Conservation (phyloP, 2,888 invertebrate genomes). For the Sinopyrophorus schimmeli region DNA sequence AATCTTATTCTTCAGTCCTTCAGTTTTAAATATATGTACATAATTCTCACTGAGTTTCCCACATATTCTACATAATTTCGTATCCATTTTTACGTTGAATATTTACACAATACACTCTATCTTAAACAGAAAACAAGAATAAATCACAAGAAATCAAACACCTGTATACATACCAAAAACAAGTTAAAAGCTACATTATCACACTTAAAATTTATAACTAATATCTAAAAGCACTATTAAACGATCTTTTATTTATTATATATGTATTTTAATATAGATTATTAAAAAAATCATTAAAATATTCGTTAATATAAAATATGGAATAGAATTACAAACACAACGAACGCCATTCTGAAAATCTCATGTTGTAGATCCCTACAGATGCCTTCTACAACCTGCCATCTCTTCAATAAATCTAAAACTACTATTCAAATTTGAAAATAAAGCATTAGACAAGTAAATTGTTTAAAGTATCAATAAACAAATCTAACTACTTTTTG, state of each 20-base stretch:
- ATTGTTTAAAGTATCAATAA: too few relatives aligned
- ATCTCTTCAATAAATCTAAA: too few relatives aligned
- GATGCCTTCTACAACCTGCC: too few relatives aligned
- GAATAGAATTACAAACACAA: constrained; percentile 42
- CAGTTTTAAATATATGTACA: constrained; percentile 51
- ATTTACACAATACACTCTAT: constrained; percentile 11
- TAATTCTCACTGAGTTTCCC: constrained; percentile 49
- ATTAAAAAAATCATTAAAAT: constrained; percentile 1
- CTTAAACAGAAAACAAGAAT: constrained; percentile 13
- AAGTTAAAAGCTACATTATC: constrained; percentile 21
- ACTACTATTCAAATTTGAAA: too few relatives aligned
- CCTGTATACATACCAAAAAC: constrained; percentile 32
- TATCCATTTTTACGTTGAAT: constrained; percentile 45
- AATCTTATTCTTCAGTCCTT: constrained; percentile 52
- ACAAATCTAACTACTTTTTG: too few relatives aligned
- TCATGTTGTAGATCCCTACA: too few relatives aligned
- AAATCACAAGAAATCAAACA: constrained; percentile 13
- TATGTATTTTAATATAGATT: not conserved
- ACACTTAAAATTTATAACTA: constrained; percentile 16
- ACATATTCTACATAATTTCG: constrained; percentile 52
- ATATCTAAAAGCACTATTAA: constrained; percentile 3
- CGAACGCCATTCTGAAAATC: constrained; percentile 45
- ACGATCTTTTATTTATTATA: not conserved
- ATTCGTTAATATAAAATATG: constrained; percentile 20
- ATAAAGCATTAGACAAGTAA: too few relatives aligned